Base-by-base conservation (phyloP, 2,113 vertebrate genomes). In the Phaethornis superciliosus region DNA sequence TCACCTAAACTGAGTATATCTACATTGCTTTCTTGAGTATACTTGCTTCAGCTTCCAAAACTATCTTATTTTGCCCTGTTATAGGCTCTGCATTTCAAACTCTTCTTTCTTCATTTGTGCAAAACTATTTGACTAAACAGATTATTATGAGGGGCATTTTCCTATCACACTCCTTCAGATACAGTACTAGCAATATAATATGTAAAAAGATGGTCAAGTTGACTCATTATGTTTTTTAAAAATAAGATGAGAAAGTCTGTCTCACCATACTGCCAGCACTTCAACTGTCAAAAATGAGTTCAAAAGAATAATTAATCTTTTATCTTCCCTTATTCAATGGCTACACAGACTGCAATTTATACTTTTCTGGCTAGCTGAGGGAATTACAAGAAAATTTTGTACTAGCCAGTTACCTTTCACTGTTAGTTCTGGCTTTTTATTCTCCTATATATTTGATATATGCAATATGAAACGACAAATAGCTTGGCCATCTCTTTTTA, bases 241-340 rank as follows among this genome's bases (percentile, higher is more conserved):
- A 80, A 65, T 64, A 62, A 51, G 42, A 70, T 42, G 40, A 62
- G 47, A 64, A 94, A 76, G 40, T 56, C 74, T 70, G 30, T 82
- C 62, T 90, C 59, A n/a, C 56, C 72, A 32, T 82, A 58, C 14
- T 75, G 30, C 54, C 82, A 79, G 47, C 47, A 67, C 44, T 91
- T 91, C 79, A 90, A 68, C 56, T 84, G 47, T 93, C 84, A 88
- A 89, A 93, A 58, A 59, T 71, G 4, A 94, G 65, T 90, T 95
- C 75, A 95, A 92, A 95, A 51, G 60, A 92, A 93, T 75, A 85
- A 88, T 59, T 86, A 28, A 80, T 76, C 56, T 84, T 95, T 90
- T 88, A 81, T 91, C 75, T 93, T 93, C 30, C 18, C 17, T 23
- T 88, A 75, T 82, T 78, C 26, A 78, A 1, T 93, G 58, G 69